These are phyloP conservation scores for Cantharis nigra DNA, from an alignment of 2,888 invertebrate species.

Conservation along the genomic window DNA sequence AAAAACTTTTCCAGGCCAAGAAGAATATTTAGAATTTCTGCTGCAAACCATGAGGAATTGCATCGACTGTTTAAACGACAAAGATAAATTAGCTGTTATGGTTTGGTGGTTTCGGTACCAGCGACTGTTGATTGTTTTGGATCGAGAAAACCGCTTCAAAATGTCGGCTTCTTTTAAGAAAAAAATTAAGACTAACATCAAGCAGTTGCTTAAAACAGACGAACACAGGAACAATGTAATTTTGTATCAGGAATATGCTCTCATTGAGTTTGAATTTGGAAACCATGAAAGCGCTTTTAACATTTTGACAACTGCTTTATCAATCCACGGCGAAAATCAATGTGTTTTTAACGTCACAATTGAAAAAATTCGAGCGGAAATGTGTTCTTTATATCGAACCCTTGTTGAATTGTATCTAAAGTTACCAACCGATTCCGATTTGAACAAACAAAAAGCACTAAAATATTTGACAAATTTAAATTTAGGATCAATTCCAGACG, in stretches of 20 bases:
- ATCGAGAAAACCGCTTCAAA: constrained; percentile 56
- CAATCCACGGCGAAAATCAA: constrained; percentile 42
- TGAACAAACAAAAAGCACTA: constrained; percentile 39
- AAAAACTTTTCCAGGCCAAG: constrained; percentile 63
- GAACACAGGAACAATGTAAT: constrained; percentile 62
- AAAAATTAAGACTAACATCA: constrained; percentile 59
- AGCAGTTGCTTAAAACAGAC: constrained; percentile 60
- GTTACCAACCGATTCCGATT: constrained; percentile 17
- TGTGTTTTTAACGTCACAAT: constrained; percentile 38
- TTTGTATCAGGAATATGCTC: constrained; percentile 67
- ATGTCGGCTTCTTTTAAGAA: constrained; percentile 54
- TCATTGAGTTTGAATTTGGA: constrained; percentile 63
- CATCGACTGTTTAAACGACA: constrained; percentile 56
- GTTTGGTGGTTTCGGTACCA: constrained; percentile 69
- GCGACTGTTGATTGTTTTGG: constrained; percentile 58
- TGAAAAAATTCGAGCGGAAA: constrained; percentile 47
- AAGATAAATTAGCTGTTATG: constrained; percentile 61
- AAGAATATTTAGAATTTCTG: constrained; percentile 62
- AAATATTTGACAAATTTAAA: constrained; percentile 43
- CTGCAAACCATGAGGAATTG: constrained; percentile 59
- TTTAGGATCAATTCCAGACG: constrained; percentile 33
- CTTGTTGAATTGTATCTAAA: constrained; percentile 45
- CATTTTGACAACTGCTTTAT: constrained; percentile 59
- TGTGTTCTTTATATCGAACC: constrained; percentile 55
- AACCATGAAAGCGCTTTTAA: constrained; percentile 56